Evolutionary conservation across 2,797 vertebrate species (phyloP).

Genomic region (Sebastes itinus): DNA sequence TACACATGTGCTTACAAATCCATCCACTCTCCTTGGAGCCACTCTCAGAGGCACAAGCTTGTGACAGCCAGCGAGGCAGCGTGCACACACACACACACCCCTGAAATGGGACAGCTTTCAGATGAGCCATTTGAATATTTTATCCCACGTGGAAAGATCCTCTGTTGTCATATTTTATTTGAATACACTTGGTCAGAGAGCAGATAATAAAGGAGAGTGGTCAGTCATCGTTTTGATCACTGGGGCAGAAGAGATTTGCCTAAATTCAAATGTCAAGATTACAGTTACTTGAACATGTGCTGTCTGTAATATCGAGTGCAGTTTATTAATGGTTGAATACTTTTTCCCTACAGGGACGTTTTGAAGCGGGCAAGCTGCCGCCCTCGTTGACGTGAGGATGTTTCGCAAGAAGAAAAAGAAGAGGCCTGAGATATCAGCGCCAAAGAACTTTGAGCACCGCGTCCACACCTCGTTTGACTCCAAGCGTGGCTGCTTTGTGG

Average conservation of each 20-base stretch:
- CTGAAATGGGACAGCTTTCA: conserved; percentile 26
- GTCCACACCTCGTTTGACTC: conserved; percentile 97
- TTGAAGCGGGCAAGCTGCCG: conserved; percentile 61
- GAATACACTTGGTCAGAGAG: conserved; percentile 19
- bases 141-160: conserved; percentile 11
- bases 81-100: conserved; percentile 8
- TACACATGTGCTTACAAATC: conserved; percentile 74
- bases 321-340: conserved; percentile 20
- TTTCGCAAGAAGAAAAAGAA: conserved; percentile 99
- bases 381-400: conserved; percentile 82
- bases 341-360: conserved; percentile 48
- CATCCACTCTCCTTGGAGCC: conserved; percentile 60
- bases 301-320: not conserved
- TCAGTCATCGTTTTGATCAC: not conserved
- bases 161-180: conserved; percentile 36
- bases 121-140: conserved; percentile 32
- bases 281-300: conserved; percentile 13
- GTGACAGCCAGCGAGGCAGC: conserved; percentile 40
- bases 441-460: conserved; percentile 97
- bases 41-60: conserved; percentile 57
- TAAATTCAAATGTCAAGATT: conserved; percentile 39
- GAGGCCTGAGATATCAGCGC: conserved; percentile 96
- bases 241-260: conserved; percentile 16
- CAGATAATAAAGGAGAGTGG: conserved; percentile 6
- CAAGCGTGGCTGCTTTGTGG: conserved; percentile 94